Base-by-base conservation (phyloP, 2,113 vertebrate genomes). In the Capreolus pygargus region DNA sequence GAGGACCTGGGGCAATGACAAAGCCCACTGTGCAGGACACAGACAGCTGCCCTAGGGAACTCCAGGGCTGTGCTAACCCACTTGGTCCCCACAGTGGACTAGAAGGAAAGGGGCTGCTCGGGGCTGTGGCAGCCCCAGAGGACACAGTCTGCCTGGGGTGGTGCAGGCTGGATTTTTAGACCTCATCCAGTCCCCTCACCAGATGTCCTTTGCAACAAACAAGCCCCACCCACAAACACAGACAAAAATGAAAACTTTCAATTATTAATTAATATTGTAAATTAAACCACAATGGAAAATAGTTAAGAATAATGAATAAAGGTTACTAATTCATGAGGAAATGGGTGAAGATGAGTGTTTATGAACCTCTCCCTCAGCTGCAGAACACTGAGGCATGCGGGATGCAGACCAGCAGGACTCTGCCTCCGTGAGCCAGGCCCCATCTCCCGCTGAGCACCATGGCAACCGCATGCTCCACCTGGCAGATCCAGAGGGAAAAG, bases 401-500 rank as follows among this genome's bases (percentile, higher is more conserved):
- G 25, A n/a, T n/a, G 11, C 25, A 27, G 39, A 55, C 17, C 13
- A 33, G 16, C 19, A 64, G 39, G 39, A 76, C 30, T 28, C 19
- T 47, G 28, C 39, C 10, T 36, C 14, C 11, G 5, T 0, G 6
- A 23, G 30, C 57, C 14, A 12, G 54, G 33, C 30, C 60, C 16
- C 2, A 28, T 36, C 76, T 85, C 70, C 12, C 23, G 27, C 13
- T 9, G 6, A 91, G 45, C 23, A 12, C 30, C 4, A 11, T 5
- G 13, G 64, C 5, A 9, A 55, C n/a, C 10, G 1, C 2, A 1
- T 2, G 30, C 47, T 67, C 54, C 4, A 0, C 30, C 15, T 0
- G 33, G 5, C 11, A 45, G 45, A 43, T 74, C 25, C 8, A 7
- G 23, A 45, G 5, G 64, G 52, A 61, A 96, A 86, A 36, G 33